Percentiles rank a stretch among this genome's conserved stretches.
Evolutionary conservation across 1,140 invertebrate genomes (phyloP).

Genomic region (Cotesia vestalis): DNA sequence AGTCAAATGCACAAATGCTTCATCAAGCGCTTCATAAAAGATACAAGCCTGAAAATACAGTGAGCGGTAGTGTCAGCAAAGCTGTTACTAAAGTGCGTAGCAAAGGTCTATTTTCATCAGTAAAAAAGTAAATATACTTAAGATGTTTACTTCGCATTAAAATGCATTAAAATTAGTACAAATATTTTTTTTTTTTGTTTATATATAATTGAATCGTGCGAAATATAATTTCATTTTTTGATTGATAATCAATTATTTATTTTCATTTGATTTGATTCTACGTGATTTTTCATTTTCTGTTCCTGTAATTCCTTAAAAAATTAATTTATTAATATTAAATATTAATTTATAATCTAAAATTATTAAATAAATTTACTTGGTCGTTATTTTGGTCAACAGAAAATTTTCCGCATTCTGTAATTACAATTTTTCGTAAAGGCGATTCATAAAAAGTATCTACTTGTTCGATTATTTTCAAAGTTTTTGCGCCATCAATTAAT

Average conservation of each 20-base stretch:
- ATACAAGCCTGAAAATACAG: constrained; percentile 63
- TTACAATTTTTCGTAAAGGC: constrained; percentile 59
- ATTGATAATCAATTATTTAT: too few relatives aligned
- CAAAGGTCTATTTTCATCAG: constrained; percentile 54
- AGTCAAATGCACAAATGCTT: constrained; percentile 70
- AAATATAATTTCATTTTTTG: too few relatives aligned
- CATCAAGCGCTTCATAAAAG: constrained; percentile 72
- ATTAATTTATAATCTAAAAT: neutral
- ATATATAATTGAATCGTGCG: too few relatives aligned
- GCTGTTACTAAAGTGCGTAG: constrained; percentile 49
- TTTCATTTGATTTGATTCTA: too few relatives aligned
- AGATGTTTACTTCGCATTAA: constrained; percentile 11
- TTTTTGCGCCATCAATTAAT: constrained; percentile 66
- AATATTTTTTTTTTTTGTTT: constrained; percentile 21
- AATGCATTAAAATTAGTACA: neutral
- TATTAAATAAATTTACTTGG: constrained; percentile 5
- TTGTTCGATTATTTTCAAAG: constrained; percentile 64
- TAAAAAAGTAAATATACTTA: constrained; percentile 42
- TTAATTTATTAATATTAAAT: too few relatives aligned
- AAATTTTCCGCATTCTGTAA: constrained; percentile 57
- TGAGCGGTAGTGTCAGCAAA: constrained; percentile 30
- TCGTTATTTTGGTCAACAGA: constrained; percentile 21
- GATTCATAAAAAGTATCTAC: constrained; percentile 65
- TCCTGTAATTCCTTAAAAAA: too few relatives aligned
- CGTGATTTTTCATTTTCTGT: too few relatives aligned